phyloP scores from a whole-genome alignment of 2,888 invertebrate species.

The Parnassius smintheus region DNA sequence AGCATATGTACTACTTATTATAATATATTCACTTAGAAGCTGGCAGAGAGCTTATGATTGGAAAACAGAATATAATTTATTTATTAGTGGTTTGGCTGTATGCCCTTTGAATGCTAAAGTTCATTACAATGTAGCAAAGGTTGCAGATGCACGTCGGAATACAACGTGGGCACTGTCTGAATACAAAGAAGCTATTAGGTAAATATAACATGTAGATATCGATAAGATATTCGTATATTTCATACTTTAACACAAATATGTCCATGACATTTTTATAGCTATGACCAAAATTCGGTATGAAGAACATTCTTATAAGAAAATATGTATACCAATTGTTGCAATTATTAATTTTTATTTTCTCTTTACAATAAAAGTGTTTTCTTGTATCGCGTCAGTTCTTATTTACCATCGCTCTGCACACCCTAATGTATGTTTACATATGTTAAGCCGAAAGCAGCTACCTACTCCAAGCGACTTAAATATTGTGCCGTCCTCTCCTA shows the following conservation, averaged over 20 bases:
- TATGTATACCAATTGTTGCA: not conserved
- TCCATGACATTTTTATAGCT: not conserved
- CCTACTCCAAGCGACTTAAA: too few species aligned
- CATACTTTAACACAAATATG: not conserved
- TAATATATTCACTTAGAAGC: constrained; percentile 62
- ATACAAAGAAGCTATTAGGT: constrained; percentile 89
- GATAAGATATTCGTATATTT: not conserved
- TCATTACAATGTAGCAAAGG: constrained; percentile 95
- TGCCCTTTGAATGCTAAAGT: constrained; percentile 98
- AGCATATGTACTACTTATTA: constrained; percentile 36
- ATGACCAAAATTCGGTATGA: too few species aligned
- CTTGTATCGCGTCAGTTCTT: too few species aligned
- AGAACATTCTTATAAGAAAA: not conserved
- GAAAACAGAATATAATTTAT: constrained; percentile 89
- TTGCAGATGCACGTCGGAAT: constrained; percentile 88
- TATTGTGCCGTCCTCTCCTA: too few species aligned
- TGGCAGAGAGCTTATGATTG: constrained; percentile 88
- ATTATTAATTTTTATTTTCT: not conserved
- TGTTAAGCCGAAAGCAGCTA: too few species aligned
- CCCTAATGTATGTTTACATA: too few species aligned
- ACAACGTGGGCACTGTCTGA: constrained; percentile 85
- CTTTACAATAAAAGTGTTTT: too few species aligned
- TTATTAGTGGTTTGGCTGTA: constrained; percentile 89
- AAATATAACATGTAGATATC: constrained; percentile 8
- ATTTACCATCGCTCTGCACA: too few species aligned